Conservation (phyloP, 2,888 invertebrate species). For the Ophioninae sp. region DNA sequence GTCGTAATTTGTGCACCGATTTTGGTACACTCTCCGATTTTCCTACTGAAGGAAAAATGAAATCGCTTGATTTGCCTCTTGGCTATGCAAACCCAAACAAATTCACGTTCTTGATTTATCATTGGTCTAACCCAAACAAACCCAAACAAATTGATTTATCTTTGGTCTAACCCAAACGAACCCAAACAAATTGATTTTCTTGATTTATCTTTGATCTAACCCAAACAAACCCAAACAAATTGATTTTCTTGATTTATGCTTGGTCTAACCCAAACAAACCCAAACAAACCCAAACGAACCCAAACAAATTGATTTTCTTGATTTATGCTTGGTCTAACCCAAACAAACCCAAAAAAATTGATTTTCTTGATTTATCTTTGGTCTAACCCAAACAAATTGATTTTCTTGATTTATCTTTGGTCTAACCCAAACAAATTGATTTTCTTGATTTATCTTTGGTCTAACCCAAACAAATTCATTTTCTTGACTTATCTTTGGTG, state of each 20-base stretch:
- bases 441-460: background rate
- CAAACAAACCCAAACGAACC: no score
- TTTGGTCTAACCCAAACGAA: no score
- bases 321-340: background rate
- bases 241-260: background rate
- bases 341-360: background rate
- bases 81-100: background rate
- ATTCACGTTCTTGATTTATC: background rate
- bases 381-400: no score
- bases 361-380: background rate
- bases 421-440: no score
- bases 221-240: no score
- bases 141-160: no score
- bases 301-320: background rate
- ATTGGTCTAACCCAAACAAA: background rate
- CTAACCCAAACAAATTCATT: no score
- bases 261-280: no score
- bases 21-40: slow-evolving; percentile 79
- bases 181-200: no score
- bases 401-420: no score
- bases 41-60: slow-evolving; percentile 56
- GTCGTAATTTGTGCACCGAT: slow-evolving; percentile 83
- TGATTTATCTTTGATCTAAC: no score
- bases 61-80: background rate
- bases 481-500: background rate